These are phyloP conservation scores for Drosophila putrida DNA, from an alignment of 2,888 invertebrate species.

Conservation along the genomic window DNA sequence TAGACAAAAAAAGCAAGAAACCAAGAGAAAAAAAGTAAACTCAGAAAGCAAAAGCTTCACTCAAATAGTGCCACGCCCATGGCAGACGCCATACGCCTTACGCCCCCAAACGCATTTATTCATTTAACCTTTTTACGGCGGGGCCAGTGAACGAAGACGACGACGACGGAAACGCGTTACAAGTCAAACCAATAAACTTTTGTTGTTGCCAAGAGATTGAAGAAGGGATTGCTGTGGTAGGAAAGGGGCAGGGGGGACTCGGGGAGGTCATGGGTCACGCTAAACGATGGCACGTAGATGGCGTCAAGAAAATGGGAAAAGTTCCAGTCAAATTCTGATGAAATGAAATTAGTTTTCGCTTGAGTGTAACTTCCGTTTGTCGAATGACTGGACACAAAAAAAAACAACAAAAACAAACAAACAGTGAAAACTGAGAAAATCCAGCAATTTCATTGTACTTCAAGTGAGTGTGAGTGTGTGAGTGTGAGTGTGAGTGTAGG, in stretches of 20 bases:
- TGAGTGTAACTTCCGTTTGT: constrained; percentile 70
- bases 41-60: constrained; percentile 3
- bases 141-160: constrained; percentile 21
- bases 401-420: constrained; percentile 26
- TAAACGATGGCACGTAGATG: constrained; percentile 68
- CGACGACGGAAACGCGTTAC: constrained; percentile 49
- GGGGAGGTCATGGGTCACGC: constrained; percentile 28
- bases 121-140: constrained; percentile 56
- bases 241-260: too few species aligned
- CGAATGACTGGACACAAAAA: constrained; percentile 63
- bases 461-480: constrained; percentile 11
- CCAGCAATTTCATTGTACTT: constrained; percentile 41
- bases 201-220: constrained; percentile 19
- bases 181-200: constrained; percentile 67
- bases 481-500: constrained; percentile 26
- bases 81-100: background rate
- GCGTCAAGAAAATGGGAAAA: constrained; percentile 71
- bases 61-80: constrained; percentile 12
- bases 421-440: constrained; percentile 7
- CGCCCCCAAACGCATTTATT: constrained; percentile 53
- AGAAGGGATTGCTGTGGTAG: too few species aligned
- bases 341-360: constrained; percentile 75
- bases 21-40: too few species aligned
- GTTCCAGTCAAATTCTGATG: constrained; percentile 73
- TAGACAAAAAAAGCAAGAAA: constrained; percentile 20